These are phyloP conservation scores for Aphelenchoides bicaudatus DNA, from an alignment of 2,888 invertebrate genomes.

Conservation along the genomic window DNA sequence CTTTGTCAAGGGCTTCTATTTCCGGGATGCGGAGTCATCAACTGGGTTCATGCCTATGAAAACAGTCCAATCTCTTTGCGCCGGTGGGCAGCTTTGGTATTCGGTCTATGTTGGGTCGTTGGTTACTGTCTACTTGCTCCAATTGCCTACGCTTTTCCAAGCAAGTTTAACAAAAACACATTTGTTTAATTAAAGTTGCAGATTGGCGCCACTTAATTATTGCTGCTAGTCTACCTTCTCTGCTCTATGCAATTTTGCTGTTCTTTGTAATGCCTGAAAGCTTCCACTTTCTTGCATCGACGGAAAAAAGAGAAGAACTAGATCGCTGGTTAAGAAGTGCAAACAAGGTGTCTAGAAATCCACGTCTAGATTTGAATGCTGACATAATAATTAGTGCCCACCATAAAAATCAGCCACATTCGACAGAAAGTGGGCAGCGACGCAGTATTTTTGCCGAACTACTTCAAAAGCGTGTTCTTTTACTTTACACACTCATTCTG, in stretches of 20 bases:
- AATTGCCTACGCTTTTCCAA: conserved; percentile 11
- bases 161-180: too few species aligned
- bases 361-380: conserved; percentile 10
- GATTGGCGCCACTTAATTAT: conserved; percentile 19
- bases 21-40: conserved; percentile 2
- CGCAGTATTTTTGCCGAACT: conserved; percentile 2
- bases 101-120: conserved; percentile 25
- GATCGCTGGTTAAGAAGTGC: neutral
- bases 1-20: too few species aligned
- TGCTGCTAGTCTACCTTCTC: conserved; percentile 12
- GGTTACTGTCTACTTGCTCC: conserved; percentile 23
- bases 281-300: conserved; percentile 18
- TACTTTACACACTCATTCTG: conserved; percentile 38
- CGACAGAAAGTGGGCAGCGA: neutral
- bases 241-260: conserved; percentile 20
- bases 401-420: neutral
- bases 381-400: neutral
- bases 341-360: neutral
- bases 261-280: conserved; percentile 20
- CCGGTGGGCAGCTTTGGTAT: conserved; percentile 20
- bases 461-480: conserved; percentile 16
- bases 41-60: conserved; percentile 36
- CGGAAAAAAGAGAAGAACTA: neutral
- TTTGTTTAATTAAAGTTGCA: too few species aligned
- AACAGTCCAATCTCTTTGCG: conserved; percentile 22